phyloP scores from a whole-genome alignment of 2,888 invertebrate genomes.

The Diogma glabrata region DNA sequence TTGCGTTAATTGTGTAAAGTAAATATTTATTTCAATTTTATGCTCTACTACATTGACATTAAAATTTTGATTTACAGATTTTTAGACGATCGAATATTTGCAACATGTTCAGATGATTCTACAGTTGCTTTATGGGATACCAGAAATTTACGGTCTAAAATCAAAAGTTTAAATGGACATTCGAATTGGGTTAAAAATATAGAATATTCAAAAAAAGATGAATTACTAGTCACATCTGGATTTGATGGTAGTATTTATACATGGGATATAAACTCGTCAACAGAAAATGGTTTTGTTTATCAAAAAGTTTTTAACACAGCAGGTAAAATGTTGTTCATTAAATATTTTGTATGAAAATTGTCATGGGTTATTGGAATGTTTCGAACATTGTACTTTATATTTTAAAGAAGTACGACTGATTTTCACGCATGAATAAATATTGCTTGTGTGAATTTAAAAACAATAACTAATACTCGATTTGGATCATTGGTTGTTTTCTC shows the following conservation, averaged over 20 bases:
- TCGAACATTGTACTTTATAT: no score
- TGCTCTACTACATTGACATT: not conserved
- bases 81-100: constrained; percentile 74
- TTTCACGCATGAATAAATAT: no score
- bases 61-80: constrained; percentile 47
- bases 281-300: constrained; percentile 63
- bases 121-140: constrained; percentile 90
- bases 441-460: no score
- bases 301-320: constrained; percentile 79
- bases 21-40: constrained; percentile 27
- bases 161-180: constrained; percentile 72
- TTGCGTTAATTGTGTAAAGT: constrained; percentile 91
- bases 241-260: constrained; percentile 88
- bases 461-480: no score
- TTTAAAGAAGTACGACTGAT: no score
- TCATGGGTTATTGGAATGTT: no score
- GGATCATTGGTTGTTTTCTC: no score
- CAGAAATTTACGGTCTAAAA: constrained; percentile 66
- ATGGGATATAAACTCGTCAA: constrained; percentile 85
- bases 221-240: constrained; percentile 78
- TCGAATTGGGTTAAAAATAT: constrained; percentile 96
- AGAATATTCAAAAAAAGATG: constrained; percentile 76
- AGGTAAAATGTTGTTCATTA: constrained; percentile 31
- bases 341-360: not conserved
- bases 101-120: constrained; percentile 88